Percentiles rank a stretch among this genome's conserved stretches.
phyloP scores from a whole-genome alignment of 2,113 vertebrate species.

The Cairina moschata region DNA sequence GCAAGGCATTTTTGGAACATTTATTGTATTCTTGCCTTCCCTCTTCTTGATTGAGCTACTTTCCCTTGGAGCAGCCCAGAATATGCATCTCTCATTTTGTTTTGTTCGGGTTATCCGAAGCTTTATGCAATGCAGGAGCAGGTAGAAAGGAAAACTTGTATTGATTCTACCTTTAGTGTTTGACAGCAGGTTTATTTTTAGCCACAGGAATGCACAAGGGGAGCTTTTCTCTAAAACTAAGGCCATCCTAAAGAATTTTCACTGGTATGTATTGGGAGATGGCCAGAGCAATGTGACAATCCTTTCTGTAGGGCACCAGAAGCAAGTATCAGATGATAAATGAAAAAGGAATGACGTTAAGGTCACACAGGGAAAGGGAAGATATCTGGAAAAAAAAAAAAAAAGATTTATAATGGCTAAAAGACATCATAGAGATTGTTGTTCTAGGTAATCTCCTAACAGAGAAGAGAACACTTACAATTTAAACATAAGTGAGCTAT shows the following conservation, averaged over 20 bases:
- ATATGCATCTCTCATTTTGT: accelerated
- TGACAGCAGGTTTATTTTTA: slow-evolving; percentile 12
- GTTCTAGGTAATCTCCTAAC: background rate
- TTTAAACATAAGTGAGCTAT: background rate
- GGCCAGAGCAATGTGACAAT: background rate
- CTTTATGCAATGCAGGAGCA: background rate
- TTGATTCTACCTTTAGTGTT: background rate
- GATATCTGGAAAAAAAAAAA: background rate
- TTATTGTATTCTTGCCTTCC: background rate
- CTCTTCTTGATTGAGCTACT: background rate
- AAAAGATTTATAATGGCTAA: background rate
- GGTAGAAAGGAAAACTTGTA: background rate
- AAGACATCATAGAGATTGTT: background rate
- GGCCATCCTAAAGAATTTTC: background rate
- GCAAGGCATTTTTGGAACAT: background rate
- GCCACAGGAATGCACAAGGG: background rate
- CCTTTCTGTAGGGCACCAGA: background rate
- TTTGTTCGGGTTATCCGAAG: background rate
- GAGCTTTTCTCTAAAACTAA: background rate
- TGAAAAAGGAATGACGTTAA: background rate
- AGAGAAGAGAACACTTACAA: background rate
- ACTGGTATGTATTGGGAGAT: background rate
- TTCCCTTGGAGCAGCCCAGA: background rate
- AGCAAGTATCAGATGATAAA: background rate
- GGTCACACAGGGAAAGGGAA: background rate